Base-by-base conservation (phyloP, 2,113 vertebrate genomes). In the Thymallus thymallus region DNA sequence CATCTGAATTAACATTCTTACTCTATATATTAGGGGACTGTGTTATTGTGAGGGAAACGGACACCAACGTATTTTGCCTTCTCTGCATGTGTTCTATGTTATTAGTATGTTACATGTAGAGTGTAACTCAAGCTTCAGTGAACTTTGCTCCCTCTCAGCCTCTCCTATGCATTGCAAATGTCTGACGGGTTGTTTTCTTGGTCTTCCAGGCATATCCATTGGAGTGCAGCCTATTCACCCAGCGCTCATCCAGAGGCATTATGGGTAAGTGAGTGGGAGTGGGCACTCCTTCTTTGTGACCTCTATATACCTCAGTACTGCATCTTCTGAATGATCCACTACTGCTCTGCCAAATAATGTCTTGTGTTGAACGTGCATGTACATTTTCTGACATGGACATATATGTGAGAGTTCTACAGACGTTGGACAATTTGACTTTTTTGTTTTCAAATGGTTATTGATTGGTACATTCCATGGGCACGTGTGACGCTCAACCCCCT, bases 151-250 rank as follows among this genome's bases (percentile, higher is more conserved):
- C 85, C 76, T 62, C 71, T 4, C 0, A 46, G n/a, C 26, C 46
- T 88, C 26, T 41, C 35, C 85, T 91, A 82, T 92, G 82, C 73
- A 88, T 91, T 90, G 90, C 89, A 85, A 90, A 91, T 90, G 86
- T 80, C 86, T 90, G 84, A 87, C 86, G 73, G 72, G 77, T 89
- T 84, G 41, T 80, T 74, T 88, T 86, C 22, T 61, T 66, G 88
- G 18, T 89, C 88, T 89, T 84, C 65, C 89, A 99, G 97, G 97
- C 88, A 93, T 98, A 84, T 94, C 97, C 64, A 90, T 98, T 79
- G 95, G 97, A 74, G 94, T 98, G 66, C 97, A 98, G 90, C 96
- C 97, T 91, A 85, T 99, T 78, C 96, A 98, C 83, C 97, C 96
- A 56, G 92, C 96, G 65, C 94, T 98, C 85, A 94, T 99, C 89